phyloP scores from a whole-genome alignment of 2,113 vertebrate species.

The Parus major region DNA sequence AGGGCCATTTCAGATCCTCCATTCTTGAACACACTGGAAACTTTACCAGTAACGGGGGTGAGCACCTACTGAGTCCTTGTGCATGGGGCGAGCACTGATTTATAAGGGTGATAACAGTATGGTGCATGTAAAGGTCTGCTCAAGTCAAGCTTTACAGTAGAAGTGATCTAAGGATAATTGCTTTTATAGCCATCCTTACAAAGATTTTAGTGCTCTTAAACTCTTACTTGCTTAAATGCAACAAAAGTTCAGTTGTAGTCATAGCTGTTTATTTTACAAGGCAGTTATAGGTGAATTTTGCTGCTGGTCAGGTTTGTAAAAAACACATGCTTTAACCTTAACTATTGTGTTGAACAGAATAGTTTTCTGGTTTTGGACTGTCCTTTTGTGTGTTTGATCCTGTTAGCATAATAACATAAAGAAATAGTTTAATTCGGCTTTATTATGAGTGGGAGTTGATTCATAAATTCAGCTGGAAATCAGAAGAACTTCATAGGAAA shows the following conservation, averaged over 20 bases:
- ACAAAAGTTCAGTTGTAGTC: slow-evolving; percentile 59
- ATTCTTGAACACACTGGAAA: background rate
- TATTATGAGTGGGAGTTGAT: background rate
- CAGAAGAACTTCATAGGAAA: background rate
- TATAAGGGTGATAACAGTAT: background rate
- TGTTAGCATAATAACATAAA: background rate
- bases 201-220: slow-evolving; percentile 51
- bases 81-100: background rate
- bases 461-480: background rate
- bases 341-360: background rate
- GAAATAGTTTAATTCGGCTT: background rate
- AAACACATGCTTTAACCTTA: background rate
- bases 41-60: background rate
- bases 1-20: background rate
- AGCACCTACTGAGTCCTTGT: background rate
- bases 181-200: slow-evolving; percentile 73
- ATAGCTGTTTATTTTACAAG: slow-evolving; percentile 68
- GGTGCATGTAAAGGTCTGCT: background rate
- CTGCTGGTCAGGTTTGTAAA: slow-evolving; percentile 31
- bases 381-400: background rate
- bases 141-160: slow-evolving; percentile 8
- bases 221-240: slow-evolving; percentile 57
- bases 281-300: slow-evolving; percentile 8
- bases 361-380: background rate
- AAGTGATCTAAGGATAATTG: slow-evolving; percentile 56